Base-by-base conservation (phyloP, 1,140 invertebrate genomes). In the Popillia japonica region DNA sequence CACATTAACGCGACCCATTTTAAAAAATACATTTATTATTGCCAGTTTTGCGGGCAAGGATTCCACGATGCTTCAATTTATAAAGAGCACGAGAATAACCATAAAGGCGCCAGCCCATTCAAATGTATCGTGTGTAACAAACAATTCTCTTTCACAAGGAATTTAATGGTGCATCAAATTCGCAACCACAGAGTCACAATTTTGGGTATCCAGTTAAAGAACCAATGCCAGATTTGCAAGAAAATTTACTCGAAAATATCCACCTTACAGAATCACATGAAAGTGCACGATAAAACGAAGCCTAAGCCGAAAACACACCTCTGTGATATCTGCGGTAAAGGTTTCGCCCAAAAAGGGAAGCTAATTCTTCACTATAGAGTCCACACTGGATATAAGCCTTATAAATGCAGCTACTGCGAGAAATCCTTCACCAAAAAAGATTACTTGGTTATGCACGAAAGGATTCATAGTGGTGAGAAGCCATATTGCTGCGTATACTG, bases 21-120 rank as follows among this genome's bases (percentile, higher is more conserved):
- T 34, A 80, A 82, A 40, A 81, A 82, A 55, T 89, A 88, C 76
- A 86, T 85, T 4, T 87, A 88, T 77, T 81, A 87, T 0, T 90
- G 89, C 78, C 86, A 86, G 72, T 83, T 88, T 7, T 90, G 89
- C 81, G 88, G 87, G 0, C 89, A 89, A 83, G 87, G 87, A 0
- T 90, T 90, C 81, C 81, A 83, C 41, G 83, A 82, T 77, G 40
- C 78, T 44, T 79, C 79, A 0, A 41, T 83, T 0, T 85, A 79
- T 75, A 81, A 80, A 61, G 90, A 92, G 80, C 92, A 93, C 76
- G 86, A 90, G 77, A 90, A 92, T 82, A 92, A 91, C 1, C 89
- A 94, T 10, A 90, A 90, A 0, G 92, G 93, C 0, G 93, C 94
- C 81, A 90, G 91, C 80, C 90, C 92, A 0, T 91, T 91, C 80